These are phyloP conservation scores for Drosophila parabipectinata DNA, from an alignment of 1,140 invertebrate genomes.

Conservation along the genomic window DNA sequence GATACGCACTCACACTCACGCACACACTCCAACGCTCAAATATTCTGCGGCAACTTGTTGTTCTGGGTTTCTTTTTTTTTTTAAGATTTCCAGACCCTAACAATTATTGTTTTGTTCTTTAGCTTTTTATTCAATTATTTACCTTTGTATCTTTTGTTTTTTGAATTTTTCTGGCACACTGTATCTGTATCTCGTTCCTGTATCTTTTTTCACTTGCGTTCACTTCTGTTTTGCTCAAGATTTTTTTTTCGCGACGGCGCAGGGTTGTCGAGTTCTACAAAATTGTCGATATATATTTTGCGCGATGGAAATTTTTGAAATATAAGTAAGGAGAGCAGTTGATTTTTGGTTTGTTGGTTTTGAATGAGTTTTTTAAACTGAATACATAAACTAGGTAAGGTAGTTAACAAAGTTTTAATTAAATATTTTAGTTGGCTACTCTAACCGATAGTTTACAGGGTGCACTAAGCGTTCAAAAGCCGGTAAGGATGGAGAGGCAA, in stretches of 20 bases:
- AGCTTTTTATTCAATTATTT: neutral
- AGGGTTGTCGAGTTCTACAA: neutral
- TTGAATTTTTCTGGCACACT: neutral
- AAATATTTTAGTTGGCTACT: neutral
- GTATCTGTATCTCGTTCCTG: neutral
- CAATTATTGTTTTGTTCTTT: neutral
- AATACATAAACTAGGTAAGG: too few species aligned
- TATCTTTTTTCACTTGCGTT: neutral
- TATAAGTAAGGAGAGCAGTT: neutral
- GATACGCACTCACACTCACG: neutral
- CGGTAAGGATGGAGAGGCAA: neutral
- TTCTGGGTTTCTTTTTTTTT: constrained; percentile 6
- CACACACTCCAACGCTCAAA: neutral
- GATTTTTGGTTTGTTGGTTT: neutral
- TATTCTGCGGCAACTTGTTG: constrained; percentile 20
- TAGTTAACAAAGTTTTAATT: neutral
- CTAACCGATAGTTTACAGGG: neutral
- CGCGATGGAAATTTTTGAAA: neutral
- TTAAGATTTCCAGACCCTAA: neutral
- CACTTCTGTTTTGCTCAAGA: constrained; percentile 3
- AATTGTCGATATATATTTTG: neutral
- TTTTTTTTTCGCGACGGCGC: constrained; percentile 3
- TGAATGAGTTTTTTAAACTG: neutral
- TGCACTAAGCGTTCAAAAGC: neutral
- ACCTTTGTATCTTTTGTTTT: constrained; percentile 1